Evolutionary conservation across 1,140 invertebrate genomes (phyloP), one percentile per base, ranked within the genome.

Genomic region (Lordiphosa mommai): DNA sequence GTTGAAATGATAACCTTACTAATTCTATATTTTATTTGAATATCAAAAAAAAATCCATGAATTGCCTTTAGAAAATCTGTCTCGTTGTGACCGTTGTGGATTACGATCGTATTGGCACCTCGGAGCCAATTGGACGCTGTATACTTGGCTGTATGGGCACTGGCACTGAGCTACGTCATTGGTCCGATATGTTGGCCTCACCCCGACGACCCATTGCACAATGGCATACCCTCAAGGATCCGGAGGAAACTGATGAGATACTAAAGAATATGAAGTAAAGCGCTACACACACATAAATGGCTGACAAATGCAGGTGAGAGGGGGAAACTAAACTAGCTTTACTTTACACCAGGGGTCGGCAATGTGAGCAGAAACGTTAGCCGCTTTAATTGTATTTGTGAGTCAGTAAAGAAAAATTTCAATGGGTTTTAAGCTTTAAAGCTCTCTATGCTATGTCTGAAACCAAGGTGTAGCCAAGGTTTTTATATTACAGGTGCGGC

Each of bases 21-120:
- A 67, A 72, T 46, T 33, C 27, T 10, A 4, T n/a, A 13, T 64
- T 13, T 66, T 46, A 32, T 72, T 65, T 55, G 49, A 64, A 66
- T 14, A 36, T 33, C 40, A 41, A 16, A 16, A 20, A n/a, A 12
- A 27, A 7, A 27, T 7, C 20, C 20, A 23, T 27, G 9, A 49
- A 10, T 34, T 29, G 36, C 51, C 16, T 91, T 59, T 93, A 99
- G 98, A 99, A 99, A 97, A 98, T 99, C 71, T 96, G 97, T 90
- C 92, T 99, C 91, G 94, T 97, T 88, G 95, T 99, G 74, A 99
- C 98, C 44, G 98, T 99, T 72, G 98, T 99, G 88, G 99, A 99
- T 91, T 99, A 99, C 90, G 99, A 99, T 92, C 96, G 98, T 90
- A 99, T 99, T 90, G 98, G 98, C 40, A 99, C 98, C 38, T 99